These are phyloP conservation scores for Oceanites oceanicus DNA, from an alignment of 2,113 vertebrate genomes.

Conservation along the genomic window DNA sequence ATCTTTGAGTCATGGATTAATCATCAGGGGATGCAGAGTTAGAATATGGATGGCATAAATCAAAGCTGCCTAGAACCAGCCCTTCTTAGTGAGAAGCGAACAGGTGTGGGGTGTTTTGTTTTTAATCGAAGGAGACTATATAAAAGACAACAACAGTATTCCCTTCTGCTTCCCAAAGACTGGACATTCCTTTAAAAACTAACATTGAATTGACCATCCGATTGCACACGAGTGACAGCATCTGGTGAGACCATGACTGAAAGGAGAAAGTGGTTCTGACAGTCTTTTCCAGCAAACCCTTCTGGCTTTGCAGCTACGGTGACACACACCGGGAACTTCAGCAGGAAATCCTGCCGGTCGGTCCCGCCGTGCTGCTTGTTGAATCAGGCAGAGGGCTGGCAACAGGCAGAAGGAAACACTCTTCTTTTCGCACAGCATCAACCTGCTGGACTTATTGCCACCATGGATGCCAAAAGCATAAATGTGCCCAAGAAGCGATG, in stretches of 20 bases:
- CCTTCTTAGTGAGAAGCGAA: not conserved
- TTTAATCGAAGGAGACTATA: not conserved
- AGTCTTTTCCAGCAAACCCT: not conserved
- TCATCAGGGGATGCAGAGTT: not conserved
- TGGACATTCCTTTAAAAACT: not conserved
- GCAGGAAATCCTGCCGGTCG: not conserved
- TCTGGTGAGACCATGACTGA: not conserved
- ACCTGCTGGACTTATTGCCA: not conserved
- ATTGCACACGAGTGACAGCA: not conserved
- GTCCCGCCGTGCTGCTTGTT: not conserved
- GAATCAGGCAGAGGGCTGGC: not conserved
- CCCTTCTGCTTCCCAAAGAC: not conserved
- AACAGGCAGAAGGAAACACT: not conserved
- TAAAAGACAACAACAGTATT: not conserved
- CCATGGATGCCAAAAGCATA: not conserved
- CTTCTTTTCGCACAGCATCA: not conserved
- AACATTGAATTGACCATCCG: not conserved
- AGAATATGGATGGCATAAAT: not conserved
- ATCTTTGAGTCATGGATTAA: not conserved
- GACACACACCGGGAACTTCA: not conserved
- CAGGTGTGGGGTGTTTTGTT: not conserved
- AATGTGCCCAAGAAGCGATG: accelerated
- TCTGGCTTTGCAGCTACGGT: not conserved
- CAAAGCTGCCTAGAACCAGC: not conserved
- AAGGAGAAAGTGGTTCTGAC: not conserved